Base-by-base conservation (phyloP, 2,113 vertebrate genomes). In the Pseudopodoces humilis region DNA sequence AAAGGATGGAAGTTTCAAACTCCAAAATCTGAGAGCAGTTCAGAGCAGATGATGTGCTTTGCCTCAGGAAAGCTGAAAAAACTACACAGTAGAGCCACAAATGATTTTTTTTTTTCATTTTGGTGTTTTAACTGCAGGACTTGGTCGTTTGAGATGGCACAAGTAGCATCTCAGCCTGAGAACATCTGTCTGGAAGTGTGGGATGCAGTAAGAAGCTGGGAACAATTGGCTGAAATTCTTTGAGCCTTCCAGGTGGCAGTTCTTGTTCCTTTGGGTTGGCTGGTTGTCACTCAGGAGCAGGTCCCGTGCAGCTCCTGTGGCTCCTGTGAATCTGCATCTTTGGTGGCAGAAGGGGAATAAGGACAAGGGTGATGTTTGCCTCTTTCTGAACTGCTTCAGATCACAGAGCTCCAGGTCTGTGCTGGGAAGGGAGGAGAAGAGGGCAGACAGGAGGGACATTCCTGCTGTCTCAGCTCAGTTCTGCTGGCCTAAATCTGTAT, bases 281-380 rank as follows among this genome's bases (percentile, higher is more conserved):
- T 23, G 27, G 6, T 22, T 30, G 30, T 78, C 11, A 7, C 67
- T 46, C 47, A 20, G 0, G 1, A 70, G 53, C 68, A 47, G 82
- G 65, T 78, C 56, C 28, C 0, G 0, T 30, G 76, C 49, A 70
- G 56, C 63, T 88, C 5, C 0, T 21, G 0, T 27, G 50, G n/a
- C 70, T 39, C 37, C 37, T 83, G 24, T 24, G 74, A 4, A 25
- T 41, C 60, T 37, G n/a, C 47, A 30, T 21, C 58, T 67, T 14
- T 59, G 62, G 21, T 55, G 47, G 47, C 3, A 25, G 37, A 68
- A 64, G 14, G 20, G n/a, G 7, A 84, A 47, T 3, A 37, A 44
- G 53, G 67, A 37, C 25, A 21, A 7, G 11, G 43, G 19, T 25
- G 64, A 7, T 70, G 23, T 52, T 62, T 95, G 52, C 62, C 20